Evolutionary conservation across 2,113 vertebrate genomes (phyloP).

Genomic region (Chrysochloris asiatica): DNA sequence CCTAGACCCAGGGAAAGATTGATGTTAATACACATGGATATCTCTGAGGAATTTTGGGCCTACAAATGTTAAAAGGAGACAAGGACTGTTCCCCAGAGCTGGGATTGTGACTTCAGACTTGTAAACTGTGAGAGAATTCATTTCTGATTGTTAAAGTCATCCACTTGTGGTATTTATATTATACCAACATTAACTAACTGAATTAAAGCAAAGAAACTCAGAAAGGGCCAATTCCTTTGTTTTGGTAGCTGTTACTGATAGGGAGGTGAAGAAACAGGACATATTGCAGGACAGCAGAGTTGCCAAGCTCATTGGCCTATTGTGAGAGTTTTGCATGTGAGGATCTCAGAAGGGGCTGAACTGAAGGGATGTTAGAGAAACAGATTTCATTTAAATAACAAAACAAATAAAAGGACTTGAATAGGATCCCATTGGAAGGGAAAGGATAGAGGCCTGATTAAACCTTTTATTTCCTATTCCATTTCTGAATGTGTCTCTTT

Average conservation of each 20-base stretch:
- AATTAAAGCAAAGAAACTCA: slow-evolving; percentile 25
- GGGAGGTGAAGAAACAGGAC: not conserved
- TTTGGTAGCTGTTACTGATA: not conserved
- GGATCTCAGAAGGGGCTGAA: not conserved
- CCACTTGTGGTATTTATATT: no score
- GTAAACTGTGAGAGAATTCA: no score
- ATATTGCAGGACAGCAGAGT: not conserved
- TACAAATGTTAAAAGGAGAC: no score
- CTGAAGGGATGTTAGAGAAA: slow-evolving; percentile 21
- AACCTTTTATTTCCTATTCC: slow-evolving; percentile 21
- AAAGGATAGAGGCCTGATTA: slow-evolving; percentile 29
- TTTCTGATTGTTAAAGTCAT: no score
- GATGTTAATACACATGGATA: no score
- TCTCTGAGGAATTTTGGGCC: no score
- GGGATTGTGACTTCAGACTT: no score
- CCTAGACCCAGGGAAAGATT: no score
- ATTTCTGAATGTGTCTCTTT: slow-evolving; percentile 51
- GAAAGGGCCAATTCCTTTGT: not conserved
- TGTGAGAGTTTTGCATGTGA: slow-evolving; percentile 25
- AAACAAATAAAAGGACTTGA: not conserved
- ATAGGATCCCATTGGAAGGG: not conserved
- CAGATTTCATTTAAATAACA: slow-evolving; percentile 3
- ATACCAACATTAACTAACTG: no score
- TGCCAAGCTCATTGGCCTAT: not conserved
- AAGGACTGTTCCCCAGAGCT: no score